phyloP scores from a whole-genome alignment of 2,113 vertebrate species.

The Eonycteris spelaea region DNA sequence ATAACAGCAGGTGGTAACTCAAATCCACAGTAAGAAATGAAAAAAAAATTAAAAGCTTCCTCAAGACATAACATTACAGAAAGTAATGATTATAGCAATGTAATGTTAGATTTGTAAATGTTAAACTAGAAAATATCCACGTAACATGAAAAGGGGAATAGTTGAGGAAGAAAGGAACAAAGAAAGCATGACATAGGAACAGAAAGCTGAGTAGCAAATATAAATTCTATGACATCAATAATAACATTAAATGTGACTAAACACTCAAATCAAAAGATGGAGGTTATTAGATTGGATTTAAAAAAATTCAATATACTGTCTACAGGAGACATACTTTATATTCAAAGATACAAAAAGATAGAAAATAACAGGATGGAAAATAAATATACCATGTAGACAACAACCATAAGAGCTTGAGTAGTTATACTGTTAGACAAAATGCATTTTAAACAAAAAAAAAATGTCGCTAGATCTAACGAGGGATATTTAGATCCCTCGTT shows the following conservation, averaged over 20 bases:
- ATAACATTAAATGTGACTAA: not conserved
- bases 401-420: not conserved
- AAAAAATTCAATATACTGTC: not conserved
- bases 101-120: not conserved
- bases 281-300: not conserved
- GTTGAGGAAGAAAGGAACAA: not conserved
- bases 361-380: not conserved
- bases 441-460: not conserved
- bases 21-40: slow-evolving; percentile 9
- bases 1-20: not conserved
- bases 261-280: not conserved
- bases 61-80: not conserved
- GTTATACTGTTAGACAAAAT: not conserved
- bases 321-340: not conserved
- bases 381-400: not conserved
- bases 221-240: not conserved
- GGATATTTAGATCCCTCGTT: not conserved
- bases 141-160: not conserved
- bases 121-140: not conserved
- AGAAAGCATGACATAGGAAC: not conserved
- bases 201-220: not conserved
- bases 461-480: not conserved
- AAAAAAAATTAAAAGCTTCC: not conserved
- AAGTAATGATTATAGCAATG: not conserved
- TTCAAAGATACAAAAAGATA: not conserved